phyloP scores from a whole-genome alignment of 2,888 invertebrate genomes.

The Epinotia brunnichana region DNA sequence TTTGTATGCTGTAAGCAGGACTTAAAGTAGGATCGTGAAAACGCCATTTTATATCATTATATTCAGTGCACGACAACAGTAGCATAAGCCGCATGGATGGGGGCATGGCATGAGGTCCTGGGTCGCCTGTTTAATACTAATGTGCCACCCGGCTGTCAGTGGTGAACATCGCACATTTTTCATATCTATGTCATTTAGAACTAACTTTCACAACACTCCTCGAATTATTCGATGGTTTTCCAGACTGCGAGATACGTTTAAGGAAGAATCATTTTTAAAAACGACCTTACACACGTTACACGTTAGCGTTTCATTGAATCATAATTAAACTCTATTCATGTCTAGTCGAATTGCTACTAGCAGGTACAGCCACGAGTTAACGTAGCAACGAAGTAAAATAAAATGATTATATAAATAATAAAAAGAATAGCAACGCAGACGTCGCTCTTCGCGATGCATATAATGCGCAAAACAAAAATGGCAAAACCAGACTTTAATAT shows the following conservation, averaged over 20 bases:
- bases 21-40: constrained; percentile 29
- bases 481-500: constrained; percentile 36
- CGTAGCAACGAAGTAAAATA: background rate
- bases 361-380: no score
- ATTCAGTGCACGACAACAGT: constrained; percentile 65
- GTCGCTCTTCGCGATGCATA: constrained; percentile 25
- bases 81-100: constrained; percentile 54
- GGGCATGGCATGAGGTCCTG: constrained; percentile 44
- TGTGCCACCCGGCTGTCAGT: constrained; percentile 12
- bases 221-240: background rate
- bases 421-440: constrained; percentile 8
- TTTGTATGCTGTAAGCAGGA: constrained; percentile 36
- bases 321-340: background rate
- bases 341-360: background rate
- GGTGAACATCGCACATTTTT: background rate
- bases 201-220: background rate
- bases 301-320: background rate
- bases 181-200: background rate
- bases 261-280: background rate
- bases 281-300: background rate
- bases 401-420: background rate
- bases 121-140: constrained; percentile 36
- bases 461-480: constrained; percentile 31
- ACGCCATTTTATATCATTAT: constrained; percentile 44
- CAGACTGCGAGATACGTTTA: background rate